Evolutionary conservation across 2,888 invertebrate species (phyloP).

Genomic region (Synergus umbraculus): DNA sequence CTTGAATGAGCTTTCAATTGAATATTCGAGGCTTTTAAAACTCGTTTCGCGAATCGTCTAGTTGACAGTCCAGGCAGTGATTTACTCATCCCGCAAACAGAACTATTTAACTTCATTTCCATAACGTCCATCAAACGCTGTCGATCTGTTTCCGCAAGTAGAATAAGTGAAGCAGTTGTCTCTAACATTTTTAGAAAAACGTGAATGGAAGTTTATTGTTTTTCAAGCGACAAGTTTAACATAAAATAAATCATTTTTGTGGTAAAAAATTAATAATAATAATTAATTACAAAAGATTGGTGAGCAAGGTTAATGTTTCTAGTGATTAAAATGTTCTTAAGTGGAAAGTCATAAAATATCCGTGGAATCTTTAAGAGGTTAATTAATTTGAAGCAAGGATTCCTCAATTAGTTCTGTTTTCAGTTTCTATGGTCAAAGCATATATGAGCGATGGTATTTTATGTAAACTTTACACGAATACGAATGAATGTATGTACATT

Average conservation of each 20-base stretch:
- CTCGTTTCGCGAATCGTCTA: not conserved
- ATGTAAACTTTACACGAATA: constrained; percentile 44
- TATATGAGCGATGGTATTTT: not conserved
- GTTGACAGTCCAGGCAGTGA: not conserved
- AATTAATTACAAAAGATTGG: too few relatives aligned
- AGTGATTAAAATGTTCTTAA: not conserved
- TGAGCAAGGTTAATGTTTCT: too few relatives aligned
- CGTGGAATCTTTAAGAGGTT: too few relatives aligned
- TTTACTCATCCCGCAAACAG: constrained; percentile 20
- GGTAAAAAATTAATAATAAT: too few relatives aligned
- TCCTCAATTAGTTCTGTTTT: not conserved
- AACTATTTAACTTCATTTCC: constrained; percentile 30
- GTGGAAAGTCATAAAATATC: not conserved
- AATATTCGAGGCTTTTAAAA: not conserved
- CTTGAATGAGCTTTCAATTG: too few relatives aligned
- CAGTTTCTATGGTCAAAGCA: not conserved
- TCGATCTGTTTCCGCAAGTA: constrained; percentile 17
- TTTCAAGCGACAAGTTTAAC: too few relatives aligned
- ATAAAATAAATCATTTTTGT: too few relatives aligned
- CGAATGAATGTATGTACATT: constrained; percentile 41
- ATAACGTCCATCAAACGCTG: constrained; percentile 25
- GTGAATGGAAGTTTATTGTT: too few relatives aligned
- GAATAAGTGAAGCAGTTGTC: not conserved
- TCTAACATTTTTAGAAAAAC: too few relatives aligned
- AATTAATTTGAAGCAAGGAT: not conserved